These are phyloP conservation scores for Synanthedon formicaeformis DNA, from an alignment of 2,888 invertebrate species.

Conservation along the genomic window DNA sequence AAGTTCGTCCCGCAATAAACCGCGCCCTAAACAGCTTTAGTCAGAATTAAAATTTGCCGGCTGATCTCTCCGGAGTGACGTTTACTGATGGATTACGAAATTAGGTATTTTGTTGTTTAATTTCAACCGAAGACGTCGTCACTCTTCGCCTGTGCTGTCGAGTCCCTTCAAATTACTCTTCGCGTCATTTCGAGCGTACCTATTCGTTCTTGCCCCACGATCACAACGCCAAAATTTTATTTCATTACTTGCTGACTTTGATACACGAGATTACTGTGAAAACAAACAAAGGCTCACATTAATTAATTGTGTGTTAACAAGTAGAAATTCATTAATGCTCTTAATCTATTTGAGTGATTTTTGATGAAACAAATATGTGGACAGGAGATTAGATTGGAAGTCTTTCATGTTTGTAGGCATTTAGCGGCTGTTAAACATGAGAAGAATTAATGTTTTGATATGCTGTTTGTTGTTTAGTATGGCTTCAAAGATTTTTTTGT, in stretches of 20 bases:
- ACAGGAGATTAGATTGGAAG: too few species aligned
- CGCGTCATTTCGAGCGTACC: slow-evolving; percentile 12
- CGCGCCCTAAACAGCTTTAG: slow-evolving; percentile 58
- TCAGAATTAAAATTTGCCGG: slow-evolving; percentile 68
- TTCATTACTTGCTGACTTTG: slow-evolving; percentile 2
- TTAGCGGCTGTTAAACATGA: too few species aligned
- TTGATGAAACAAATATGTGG: too few species aligned
- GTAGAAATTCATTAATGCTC: too few species aligned
- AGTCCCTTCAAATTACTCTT: slow-evolving; percentile 12
- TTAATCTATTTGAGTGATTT: too few species aligned
- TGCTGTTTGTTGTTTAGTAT: too few species aligned
- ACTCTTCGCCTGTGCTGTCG: slow-evolving; percentile 1
- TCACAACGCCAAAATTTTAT: slow-evolving; percentile 3
- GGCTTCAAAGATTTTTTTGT: too few species aligned
- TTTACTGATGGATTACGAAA: slow-evolving; percentile 59
- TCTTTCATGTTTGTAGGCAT: too few species aligned
- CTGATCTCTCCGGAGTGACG: slow-evolving; percentile 53
- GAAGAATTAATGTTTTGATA: too few species aligned
- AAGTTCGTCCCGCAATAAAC: slow-evolving; percentile 61
- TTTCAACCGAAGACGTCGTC: slow-evolving; percentile 7
- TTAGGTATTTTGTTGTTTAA: slow-evolving; percentile 25
- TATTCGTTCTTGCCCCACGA: background rate
- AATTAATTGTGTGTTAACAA: background rate
- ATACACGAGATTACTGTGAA: slow-evolving; percentile 2
- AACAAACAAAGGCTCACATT: background rate